Conservation (phyloP, 2,888 invertebrate species). For the Xylophagus ater region DNA sequence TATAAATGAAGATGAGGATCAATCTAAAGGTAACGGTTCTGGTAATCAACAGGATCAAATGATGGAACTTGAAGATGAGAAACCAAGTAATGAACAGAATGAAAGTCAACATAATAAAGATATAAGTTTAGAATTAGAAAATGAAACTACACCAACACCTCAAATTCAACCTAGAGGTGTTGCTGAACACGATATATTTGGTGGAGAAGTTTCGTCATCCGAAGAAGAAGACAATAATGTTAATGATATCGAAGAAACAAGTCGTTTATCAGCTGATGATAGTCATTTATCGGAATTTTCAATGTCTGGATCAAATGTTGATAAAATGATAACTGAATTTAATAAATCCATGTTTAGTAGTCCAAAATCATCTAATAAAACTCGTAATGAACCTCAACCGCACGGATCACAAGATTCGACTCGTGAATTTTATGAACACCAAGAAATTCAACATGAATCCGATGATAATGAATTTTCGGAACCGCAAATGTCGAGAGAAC, state of each 20-base stretch:
- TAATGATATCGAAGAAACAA: conserved; percentile 64
- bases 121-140: conserved; percentile 17
- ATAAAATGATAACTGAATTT: conserved; percentile 32
- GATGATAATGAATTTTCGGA: conserved; percentile 30
- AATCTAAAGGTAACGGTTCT: conserved; percentile 18
- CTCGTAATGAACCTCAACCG: not conserved
- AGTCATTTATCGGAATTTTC: conserved; percentile 61
- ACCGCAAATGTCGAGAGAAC: conserved; percentile 39
- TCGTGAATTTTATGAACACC: conserved; percentile 27
- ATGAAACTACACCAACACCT: conserved; percentile 25
- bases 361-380: conserved; percentile 22
- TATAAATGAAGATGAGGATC: conserved; percentile 75
- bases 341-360: conserved; percentile 33
- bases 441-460: conserved; percentile 27
- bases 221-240: conserved; percentile 62
- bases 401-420: conserved; percentile 1
- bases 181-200: conserved; percentile 80
- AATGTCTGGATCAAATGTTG: conserved; percentile 19
- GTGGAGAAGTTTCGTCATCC: conserved; percentile 84
- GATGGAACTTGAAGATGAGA: conserved; percentile 22
- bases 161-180: conserved; percentile 33
- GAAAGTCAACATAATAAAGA: conserved; percentile 19
- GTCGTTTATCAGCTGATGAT: conserved; percentile 61
- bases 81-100: conserved; percentile 36
- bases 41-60: conserved; percentile 12